Evolutionary conservation across 2,888 invertebrate genomes (phyloP).

Genomic region (Napeogenes inachia): DNA sequence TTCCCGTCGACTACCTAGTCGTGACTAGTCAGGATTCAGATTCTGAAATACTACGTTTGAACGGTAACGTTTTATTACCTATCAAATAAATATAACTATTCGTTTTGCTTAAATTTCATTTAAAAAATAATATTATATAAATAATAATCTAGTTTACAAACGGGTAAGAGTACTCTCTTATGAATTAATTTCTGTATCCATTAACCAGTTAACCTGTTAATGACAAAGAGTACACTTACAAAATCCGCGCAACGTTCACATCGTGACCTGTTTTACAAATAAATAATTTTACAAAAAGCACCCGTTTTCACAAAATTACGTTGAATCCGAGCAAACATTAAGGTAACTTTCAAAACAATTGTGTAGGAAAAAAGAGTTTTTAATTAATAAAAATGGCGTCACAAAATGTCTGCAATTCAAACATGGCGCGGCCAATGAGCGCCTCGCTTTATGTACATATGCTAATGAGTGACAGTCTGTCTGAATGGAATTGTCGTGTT

Average conservation of each 20-base stretch:
- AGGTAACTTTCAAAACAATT: slow-evolving; percentile 53
- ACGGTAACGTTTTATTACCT: slow-evolving; percentile 2
- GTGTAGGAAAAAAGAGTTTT: slow-evolving; percentile 48
- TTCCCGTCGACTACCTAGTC: slow-evolving; percentile 45
- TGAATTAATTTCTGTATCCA: background rate
- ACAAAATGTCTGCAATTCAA: slow-evolving; percentile 60
- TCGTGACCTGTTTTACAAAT: slow-evolving; percentile 19
- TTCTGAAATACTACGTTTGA: slow-evolving; percentile 58
- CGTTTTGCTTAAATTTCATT: background rate
- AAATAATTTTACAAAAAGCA: slow-evolving; percentile 22
- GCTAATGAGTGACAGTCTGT: slow-evolving; percentile 71
- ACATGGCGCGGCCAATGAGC: slow-evolving; percentile 61
- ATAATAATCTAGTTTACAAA: background rate
- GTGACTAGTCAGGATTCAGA: slow-evolving; percentile 46
- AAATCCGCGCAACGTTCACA: slow-evolving; percentile 2
- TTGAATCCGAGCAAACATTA: slow-evolving; percentile 39
- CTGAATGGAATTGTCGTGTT: slow-evolving; percentile 75
- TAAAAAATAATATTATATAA: background rate
- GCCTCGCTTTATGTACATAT: slow-evolving; percentile 67
- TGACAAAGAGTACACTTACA: background rate
- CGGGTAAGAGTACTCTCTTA: too few relatives aligned
- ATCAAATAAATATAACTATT: background rate
- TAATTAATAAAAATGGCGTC: slow-evolving; percentile 71
- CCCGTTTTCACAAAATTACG: slow-evolving; percentile 22
- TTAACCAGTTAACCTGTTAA: background rate